These are phyloP conservation scores for Phyllostomus hastatus DNA, from an alignment of 2,113 vertebrate species.

Conservation along the genomic window DNA sequence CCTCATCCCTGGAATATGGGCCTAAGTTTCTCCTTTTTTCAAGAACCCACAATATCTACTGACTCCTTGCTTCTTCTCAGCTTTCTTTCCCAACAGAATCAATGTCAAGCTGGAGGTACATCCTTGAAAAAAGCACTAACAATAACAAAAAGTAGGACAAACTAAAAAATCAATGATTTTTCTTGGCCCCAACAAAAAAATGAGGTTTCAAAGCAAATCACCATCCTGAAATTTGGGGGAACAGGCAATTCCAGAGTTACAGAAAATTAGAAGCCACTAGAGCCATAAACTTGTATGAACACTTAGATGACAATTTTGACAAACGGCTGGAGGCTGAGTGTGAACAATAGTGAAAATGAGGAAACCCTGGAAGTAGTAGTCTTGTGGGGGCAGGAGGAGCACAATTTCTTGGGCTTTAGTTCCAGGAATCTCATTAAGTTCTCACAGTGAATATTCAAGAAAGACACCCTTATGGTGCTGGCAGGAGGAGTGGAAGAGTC, in stretches of 20 bases:
- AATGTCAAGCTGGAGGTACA: background rate
- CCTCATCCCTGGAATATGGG: background rate
- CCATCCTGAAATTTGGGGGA: background rate
- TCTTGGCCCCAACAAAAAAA: background rate
- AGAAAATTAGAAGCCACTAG: background rate
- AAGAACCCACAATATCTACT: background rate
- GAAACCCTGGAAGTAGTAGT: background rate
- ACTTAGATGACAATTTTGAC: background rate
- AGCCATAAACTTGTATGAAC: background rate
- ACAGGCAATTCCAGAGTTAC: background rate
- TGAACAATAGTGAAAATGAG: background rate
- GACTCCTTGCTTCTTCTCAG: background rate
- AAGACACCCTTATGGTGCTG: background rate
- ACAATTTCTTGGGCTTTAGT: background rate
- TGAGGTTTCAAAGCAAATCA: background rate
- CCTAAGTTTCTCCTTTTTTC: background rate
- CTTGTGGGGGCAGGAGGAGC: background rate
- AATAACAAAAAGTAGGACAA: background rate
- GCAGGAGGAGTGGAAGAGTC: background rate
- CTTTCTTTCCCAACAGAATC: background rate
- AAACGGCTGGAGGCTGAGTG: background rate
- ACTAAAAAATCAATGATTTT: constrained; percentile 6
- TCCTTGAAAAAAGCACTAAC: background rate
- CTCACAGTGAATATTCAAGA: background rate
- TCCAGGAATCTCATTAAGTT: background rate